Evolutionary conservation across 2,113 vertebrate genomes (phyloP).

Genomic region (Ifrita kowaldi): DNA sequence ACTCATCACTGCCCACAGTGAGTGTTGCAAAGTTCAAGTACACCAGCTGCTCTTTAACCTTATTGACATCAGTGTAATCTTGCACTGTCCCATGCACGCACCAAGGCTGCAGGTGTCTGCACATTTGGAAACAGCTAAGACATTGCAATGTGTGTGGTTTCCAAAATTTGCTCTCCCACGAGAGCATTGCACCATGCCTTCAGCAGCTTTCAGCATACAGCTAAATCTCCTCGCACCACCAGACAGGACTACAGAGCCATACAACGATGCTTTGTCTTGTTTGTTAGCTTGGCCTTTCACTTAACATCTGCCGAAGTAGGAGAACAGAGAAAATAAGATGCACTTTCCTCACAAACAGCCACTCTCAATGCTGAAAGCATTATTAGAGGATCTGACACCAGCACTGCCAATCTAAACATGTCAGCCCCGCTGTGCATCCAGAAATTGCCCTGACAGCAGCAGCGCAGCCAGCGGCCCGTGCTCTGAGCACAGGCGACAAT

Average conservation of each 20-base stretch:
- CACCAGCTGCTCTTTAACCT: background rate
- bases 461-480: background rate
- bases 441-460: background rate
- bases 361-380: background rate
- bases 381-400: background rate
- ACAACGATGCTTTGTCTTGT: fast-evolving
- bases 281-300: background rate
- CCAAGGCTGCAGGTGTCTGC: background rate
- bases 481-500: background rate
- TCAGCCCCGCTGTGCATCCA: background rate
- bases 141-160: background rate
- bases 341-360: background rate
- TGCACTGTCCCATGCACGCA: fast-evolving
- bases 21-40: background rate
- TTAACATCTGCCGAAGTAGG: background rate
- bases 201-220: background rate
- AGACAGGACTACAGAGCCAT: background rate
- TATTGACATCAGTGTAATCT: fast-evolving
- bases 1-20: background rate
- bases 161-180: background rate
- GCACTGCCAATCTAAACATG: background rate
- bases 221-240: background rate
- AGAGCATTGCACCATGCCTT: background rate
- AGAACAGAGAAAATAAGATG: background rate
- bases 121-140: background rate